Evolutionary conservation across 2,113 vertebrate species (phyloP), one percentile per base, ranked within the genome.

Genomic region (Eublepharis macularius): DNA sequence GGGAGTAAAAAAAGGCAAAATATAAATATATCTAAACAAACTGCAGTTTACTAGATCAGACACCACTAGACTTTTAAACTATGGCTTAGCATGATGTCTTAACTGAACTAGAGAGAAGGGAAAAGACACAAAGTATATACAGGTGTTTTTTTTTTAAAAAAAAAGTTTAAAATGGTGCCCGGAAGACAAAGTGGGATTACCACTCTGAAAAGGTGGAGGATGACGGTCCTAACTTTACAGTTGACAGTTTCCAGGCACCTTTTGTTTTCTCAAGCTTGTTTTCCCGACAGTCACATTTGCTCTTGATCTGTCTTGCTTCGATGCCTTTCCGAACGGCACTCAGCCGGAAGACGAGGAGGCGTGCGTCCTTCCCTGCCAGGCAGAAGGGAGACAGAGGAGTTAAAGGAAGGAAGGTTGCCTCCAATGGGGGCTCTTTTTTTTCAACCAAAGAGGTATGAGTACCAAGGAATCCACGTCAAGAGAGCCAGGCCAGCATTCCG

Each of bases 221-320:
- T 2, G 4, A 4, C 49, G 2, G n/a, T 49, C 75, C n/a, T 34
- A 24, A 51, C 1, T 10, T 21, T 32, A 1, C 63, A 86, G 65
- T 47, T 69, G 90, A 63, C 7, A 70, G 1, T 41, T 34, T 6
- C 60, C 12, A 70, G 39, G 81, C 94, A 99, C 99, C 99, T 98
- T 98, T 99, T 19, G 99, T 99, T 94, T 99, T 99, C 94, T 99
- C 99, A 90, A 99, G 97, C 93, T 99, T 99, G 93, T 99, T 99
- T 87, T 99, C 99, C 90, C 98, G 95, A 93, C 98, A 98, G 96
- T 99, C 98, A 0, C 96, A 98, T 91, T 98, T 98, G 95, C 95
- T 93, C 69, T 95, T 96, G 93, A 96, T 0, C 94, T 98, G 97
- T 76, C 95, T 96, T 76, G 96, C 97, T 92, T 98, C 97, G 77